Conservation (phyloP, 1,140 invertebrate genomes). For the Laodelphax striatellus region DNA sequence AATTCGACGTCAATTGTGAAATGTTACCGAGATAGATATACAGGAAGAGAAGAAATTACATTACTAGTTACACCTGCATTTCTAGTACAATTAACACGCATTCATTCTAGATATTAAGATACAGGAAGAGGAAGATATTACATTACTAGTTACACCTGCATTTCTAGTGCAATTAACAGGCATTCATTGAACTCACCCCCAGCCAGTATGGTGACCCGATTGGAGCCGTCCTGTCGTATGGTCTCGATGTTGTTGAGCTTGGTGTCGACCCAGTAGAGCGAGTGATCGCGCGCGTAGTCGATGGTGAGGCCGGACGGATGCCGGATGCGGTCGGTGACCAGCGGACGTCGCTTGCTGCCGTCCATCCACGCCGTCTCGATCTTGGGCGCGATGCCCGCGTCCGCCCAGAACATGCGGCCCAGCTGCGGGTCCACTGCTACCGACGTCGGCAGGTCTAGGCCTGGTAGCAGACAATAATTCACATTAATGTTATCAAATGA, state of each 20-base stretch:
- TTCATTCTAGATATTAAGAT: too few species aligned
- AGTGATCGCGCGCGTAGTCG: conserved; percentile 79
- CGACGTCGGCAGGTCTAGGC: conserved; percentile 70
- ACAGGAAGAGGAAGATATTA: too few species aligned
- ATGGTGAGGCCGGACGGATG: conserved; percentile 81
- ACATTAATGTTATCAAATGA: not conserved
- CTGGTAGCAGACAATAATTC: conserved; percentile 34
- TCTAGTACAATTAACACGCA: too few species aligned
- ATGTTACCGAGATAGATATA: too few species aligned
- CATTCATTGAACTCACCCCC: conserved; percentile 33
- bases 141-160: too few species aligned
- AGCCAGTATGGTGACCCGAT: conserved; percentile 57
- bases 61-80: too few species aligned
- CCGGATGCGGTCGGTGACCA: conserved; percentile 68
- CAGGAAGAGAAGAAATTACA: too few species aligned
- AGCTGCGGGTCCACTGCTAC: conserved; percentile 77
- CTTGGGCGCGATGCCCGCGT: conserved; percentile 69
- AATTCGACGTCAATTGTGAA: too few species aligned
- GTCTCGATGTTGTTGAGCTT: conserved; percentile 89
- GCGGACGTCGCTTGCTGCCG: conserved; percentile 65
- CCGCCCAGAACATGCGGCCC: conserved; percentile 82
- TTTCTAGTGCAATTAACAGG: too few species aligned
- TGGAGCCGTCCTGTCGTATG: conserved; percentile 71
- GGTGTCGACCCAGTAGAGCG: conserved; percentile 90
- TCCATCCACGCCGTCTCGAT: conserved; percentile 94